These are phyloP conservation scores for Coecobrya sp. DNA, from an alignment of 2,888 invertebrate genomes.

Conservation along the genomic window DNA sequence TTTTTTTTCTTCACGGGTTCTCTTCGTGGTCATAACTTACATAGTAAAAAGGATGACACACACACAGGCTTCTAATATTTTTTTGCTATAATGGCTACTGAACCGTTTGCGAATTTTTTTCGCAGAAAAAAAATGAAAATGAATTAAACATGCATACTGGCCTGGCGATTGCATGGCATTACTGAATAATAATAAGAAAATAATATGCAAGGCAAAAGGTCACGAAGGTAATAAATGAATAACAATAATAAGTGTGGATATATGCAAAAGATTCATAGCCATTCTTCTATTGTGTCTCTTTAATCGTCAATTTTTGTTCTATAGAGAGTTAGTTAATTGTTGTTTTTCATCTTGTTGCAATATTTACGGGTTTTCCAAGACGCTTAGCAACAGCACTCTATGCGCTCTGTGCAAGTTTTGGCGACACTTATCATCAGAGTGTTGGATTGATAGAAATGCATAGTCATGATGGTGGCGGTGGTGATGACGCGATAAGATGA, in stretches of 20 bases:
- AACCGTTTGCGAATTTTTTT: slow-evolving; percentile 29
- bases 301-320: slow-evolving; percentile 28
- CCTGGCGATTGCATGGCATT: neutral
- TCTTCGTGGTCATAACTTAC: neutral
- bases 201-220: slow-evolving; percentile 25
- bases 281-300: neutral
- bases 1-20: slow-evolving; percentile 44
- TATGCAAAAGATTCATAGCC: neutral
- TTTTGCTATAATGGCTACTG: too few relatives aligned
- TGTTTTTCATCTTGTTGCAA: neutral
- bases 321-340: slow-evolving; percentile 15
- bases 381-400: too few relatives aligned
- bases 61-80: slow-evolving; percentile 24
- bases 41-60: neutral
- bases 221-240: slow-evolving; percentile 48
- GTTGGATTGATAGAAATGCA: too few relatives aligned
- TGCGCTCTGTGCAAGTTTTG: too few relatives aligned
- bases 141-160: neutral
- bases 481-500: too few relatives aligned
- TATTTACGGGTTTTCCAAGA: neutral
- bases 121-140: neutral
- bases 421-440: too few relatives aligned
- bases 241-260: too few relatives aligned
- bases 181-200: neutral
- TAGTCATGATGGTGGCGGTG: too few relatives aligned